These are phyloP conservation scores for Heliocidaris tuberculata DNA, from an alignment of 35 echinoderm and acorn worm species.

Conservation along the genomic window DNA sequence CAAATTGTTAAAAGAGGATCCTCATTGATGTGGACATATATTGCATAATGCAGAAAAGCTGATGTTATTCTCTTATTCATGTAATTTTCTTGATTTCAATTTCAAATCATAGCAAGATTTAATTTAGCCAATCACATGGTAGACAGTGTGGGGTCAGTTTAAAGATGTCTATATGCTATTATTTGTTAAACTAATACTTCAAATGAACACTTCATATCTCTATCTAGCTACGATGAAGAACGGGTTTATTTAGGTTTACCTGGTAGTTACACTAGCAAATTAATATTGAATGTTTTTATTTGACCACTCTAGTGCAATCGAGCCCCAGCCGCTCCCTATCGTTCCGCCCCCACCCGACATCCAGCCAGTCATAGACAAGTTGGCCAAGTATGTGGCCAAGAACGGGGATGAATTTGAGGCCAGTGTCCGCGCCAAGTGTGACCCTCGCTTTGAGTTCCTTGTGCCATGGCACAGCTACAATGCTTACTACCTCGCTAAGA, in stretches of 20 bases:
- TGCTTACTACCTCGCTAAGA: slow-evolving; percentile 91
- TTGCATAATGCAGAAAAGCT: neutral
- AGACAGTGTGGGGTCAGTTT: no score
- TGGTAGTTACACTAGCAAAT: neutral
- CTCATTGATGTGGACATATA: neutral
- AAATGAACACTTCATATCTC: no score
- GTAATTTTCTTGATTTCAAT: neutral
- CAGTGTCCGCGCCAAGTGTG: slow-evolving; percentile 78
- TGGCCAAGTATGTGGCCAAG: slow-evolving; percentile 96
- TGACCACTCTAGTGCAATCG: slow-evolving; percentile 25
- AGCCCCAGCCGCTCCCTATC: slow-evolving; percentile 56
- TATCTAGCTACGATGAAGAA: no score
- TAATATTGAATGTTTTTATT: neutral
- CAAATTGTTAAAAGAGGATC: neutral
- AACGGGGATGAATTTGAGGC: slow-evolving; percentile 96
- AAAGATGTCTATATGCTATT: no score
- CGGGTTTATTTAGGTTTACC: neutral
- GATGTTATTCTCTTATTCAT: neutral
- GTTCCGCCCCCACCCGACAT: slow-evolving; percentile 95
- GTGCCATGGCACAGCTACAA: slow-evolving; percentile 84
- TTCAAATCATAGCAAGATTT: neutral
- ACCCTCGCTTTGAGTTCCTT: slow-evolving; percentile 90
- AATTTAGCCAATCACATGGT: neutral
- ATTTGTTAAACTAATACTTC: no score
- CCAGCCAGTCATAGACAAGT: slow-evolving; percentile 96